These are phyloP conservation scores for Thermophis baileyi DNA, from an alignment of 2,113 vertebrate genomes.

Conservation along the genomic window DNA sequence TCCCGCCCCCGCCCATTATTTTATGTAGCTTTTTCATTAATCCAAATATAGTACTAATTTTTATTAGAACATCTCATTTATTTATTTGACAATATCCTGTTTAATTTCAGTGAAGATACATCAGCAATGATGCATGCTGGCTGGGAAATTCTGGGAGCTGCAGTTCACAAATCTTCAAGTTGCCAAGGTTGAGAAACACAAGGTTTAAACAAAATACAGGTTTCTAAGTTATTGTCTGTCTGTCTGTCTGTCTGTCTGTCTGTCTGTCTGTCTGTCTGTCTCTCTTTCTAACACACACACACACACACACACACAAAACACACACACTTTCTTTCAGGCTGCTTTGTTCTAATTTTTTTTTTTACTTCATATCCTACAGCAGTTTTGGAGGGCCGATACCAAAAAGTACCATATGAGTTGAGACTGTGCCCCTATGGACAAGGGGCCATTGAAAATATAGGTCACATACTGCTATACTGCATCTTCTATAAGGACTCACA, in stretches of 20 bases:
- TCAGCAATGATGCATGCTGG: not conserved
- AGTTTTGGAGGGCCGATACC: not conserved
- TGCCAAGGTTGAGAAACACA: not conserved
- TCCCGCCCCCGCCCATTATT: not conserved
- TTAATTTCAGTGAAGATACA: not conserved
- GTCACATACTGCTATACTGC: not conserved
- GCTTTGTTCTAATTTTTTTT: not conserved
- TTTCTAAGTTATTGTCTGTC: not conserved
- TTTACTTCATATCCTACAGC: not conserved
- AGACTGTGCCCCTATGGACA: not conserved
- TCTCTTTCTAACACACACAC: not conserved
- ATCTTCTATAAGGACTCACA: not conserved
- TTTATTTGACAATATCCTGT: not conserved
- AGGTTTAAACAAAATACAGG: not conserved
- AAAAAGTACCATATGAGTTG: too few species aligned
- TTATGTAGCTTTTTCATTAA: not conserved
- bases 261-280: not conserved
- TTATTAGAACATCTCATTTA: not conserved
- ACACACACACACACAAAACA: not conserved
- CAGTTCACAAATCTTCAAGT: not conserved
- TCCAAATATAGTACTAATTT: not conserved
- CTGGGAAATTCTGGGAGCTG: not conserved
- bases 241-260: not conserved
- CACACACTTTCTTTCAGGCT: not conserved
- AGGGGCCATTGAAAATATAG: not conserved